Conservation (phyloP, 2,888 invertebrate genomes). For the Operophtera brumata region DNA sequence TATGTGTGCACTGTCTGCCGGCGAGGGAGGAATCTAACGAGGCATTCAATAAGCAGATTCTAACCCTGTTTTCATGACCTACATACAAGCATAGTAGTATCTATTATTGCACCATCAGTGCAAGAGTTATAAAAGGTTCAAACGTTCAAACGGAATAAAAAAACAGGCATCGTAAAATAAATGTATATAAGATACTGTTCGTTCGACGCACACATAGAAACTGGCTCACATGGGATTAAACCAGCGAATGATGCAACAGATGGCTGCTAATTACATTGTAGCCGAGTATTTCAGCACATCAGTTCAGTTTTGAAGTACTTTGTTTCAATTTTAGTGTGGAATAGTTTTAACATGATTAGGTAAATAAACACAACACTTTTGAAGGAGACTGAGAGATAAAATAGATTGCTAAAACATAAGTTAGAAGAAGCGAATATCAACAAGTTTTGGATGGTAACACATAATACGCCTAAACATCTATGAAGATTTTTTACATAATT, state of each 20-base stretch:
- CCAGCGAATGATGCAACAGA: slow-evolving; percentile 21
- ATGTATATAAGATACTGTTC: background rate
- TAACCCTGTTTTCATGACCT: background rate
- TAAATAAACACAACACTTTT: background rate
- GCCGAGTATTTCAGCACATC: slow-evolving; percentile 3
- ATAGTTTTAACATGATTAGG: no score
- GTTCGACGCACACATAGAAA: background rate
- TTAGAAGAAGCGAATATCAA: slow-evolving; percentile 37
- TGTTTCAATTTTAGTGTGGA: no score
- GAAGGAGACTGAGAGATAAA: background rate
- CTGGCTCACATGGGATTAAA: slow-evolving; percentile 20
- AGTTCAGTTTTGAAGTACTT: background rate
- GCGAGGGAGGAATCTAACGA: background rate
- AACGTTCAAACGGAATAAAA: background rate
- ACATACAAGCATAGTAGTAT: background rate
- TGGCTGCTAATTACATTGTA: slow-evolving; percentile 20
- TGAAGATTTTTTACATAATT: slow-evolving; percentile 48
- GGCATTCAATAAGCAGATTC: background rate
- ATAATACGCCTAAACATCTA: slow-evolving; percentile 51
- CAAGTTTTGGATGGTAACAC: slow-evolving; percentile 33
- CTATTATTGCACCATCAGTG: background rate
- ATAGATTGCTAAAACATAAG: background rate
- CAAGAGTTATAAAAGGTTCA: background rate
- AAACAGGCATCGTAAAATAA: background rate
- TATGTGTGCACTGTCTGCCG: background rate